Base-by-base conservation (phyloP, 2,113 vertebrate genomes). In the Bos javanicus region DNA sequence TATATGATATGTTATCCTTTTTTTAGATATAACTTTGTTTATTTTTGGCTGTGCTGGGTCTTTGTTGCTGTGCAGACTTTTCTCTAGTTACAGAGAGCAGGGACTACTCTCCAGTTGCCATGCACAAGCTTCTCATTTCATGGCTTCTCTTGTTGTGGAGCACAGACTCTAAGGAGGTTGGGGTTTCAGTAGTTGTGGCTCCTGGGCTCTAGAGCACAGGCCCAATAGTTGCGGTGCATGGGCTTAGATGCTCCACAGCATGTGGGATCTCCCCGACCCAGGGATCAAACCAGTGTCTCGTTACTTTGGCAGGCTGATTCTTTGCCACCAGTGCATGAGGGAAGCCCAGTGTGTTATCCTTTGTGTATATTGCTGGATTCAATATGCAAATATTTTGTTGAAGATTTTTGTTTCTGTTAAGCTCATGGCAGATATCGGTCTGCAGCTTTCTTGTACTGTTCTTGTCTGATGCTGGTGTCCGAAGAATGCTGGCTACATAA, bases 241-340 rank as follows among this genome's bases (percentile, higher is more conserved):
- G 33, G 36, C 21, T 39, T 39, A 9, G 67, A 39, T 74, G 36
- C 36, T 3, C 36, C n/a, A 13, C 21, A 39, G 36, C 36, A 74
- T 39, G 11, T 74, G 36, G 67, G 11, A 13, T 74, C 67, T 74
- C 39, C 36, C 36, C 0, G 36, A 74, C 21, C 36, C 21, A 74
- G 21, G 36, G 67, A 6, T 74, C 36, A 39, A 74, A 74, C 36
- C 2, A 3, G 36, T 74, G 67, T 43, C 67, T 25, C 6, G 1
- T 12, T 71, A 71, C 67, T 25, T 43, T 74, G 67, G 67, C 67
- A 74, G 67, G 67, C 21, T 13, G 36, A 74, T 74, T 39, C 67
- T 74, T 74, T 39, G 36, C 36, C 67, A 74, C 67, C 2, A 13
- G 39, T 0, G 0, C 11, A 3, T 25, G 2, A 74, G 2, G 36